Conservation (phyloP, 1,140 invertebrate genomes). For the Cyphomyrmex costatus region DNA sequence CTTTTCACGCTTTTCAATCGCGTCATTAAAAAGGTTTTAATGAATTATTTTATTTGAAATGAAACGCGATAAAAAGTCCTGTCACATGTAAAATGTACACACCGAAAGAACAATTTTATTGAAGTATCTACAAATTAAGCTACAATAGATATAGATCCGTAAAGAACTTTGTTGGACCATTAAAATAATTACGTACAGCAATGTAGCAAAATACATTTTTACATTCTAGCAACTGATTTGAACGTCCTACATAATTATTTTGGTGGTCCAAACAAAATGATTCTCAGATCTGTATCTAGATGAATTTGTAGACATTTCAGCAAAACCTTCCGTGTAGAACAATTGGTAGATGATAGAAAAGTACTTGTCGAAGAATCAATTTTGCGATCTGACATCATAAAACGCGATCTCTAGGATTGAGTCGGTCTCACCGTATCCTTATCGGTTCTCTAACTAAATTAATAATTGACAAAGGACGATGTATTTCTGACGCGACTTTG, state of each 20-base stretch:
- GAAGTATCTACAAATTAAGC: too few relatives aligned
- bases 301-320: too few relatives aligned
- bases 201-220: too few relatives aligned
- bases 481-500: conserved; percentile 43
- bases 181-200: too few relatives aligned
- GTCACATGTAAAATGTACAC: background rate
- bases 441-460: conserved; percentile 21
- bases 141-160: too few relatives aligned
- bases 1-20: background rate
- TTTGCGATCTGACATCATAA: background rate
- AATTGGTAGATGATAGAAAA: background rate
- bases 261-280: too few relatives aligned
- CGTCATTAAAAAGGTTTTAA: background rate
- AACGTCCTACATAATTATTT: too few relatives aligned
- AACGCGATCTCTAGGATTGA: background rate
- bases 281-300: too few relatives aligned
- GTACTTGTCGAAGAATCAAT: background rate
- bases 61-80: background rate
- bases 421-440: background rate
- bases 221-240: too few relatives aligned
- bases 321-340: background rate
- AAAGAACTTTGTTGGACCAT: too few relatives aligned
- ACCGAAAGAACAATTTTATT: too few relatives aligned
- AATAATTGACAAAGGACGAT: conserved; percentile 44
- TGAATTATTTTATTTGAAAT: background rate